These are phyloP conservation scores for Platycnemis pennipes DNA, from an alignment of 2,888 invertebrate genomes.

Conservation along the genomic window DNA sequence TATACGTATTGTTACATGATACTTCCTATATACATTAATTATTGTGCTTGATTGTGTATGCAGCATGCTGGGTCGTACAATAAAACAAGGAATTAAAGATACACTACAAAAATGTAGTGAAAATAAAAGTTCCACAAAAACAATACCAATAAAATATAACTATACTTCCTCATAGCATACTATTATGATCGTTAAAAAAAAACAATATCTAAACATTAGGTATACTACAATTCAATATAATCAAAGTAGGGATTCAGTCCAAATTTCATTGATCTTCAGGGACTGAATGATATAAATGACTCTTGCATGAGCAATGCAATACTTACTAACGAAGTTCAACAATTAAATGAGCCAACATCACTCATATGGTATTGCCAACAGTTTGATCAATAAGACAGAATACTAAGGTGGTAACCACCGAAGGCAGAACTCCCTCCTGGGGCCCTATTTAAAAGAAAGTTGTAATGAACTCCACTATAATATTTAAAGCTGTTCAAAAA, in stretches of 20 bases:
- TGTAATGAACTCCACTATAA: not conserved
- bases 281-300: not conserved
- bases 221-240: not conserved
- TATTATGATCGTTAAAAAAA: not conserved
- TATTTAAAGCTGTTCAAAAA: not conserved
- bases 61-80: not conserved
- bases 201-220: not conserved
- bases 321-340: not conserved
- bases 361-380: not conserved
- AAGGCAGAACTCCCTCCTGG: not conserved
- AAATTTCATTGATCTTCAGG: not conserved
- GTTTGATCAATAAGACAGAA: not conserved
- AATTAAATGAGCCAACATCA: constrained; percentile 5
- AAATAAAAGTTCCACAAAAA: not conserved
- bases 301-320: not conserved
- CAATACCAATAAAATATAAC: not conserved
- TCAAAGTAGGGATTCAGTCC: not conserved
- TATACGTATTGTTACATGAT: constrained; percentile 21
- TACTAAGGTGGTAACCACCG: not conserved
- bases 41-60: constrained; percentile 23
- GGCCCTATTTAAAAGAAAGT: not conserved
- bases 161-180: not conserved
- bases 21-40: constrained; percentile 6
- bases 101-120: not conserved
- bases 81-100: not conserved